Conservation (phyloP, 2,113 vertebrate genomes). For the Calidris pygmaea region DNA sequence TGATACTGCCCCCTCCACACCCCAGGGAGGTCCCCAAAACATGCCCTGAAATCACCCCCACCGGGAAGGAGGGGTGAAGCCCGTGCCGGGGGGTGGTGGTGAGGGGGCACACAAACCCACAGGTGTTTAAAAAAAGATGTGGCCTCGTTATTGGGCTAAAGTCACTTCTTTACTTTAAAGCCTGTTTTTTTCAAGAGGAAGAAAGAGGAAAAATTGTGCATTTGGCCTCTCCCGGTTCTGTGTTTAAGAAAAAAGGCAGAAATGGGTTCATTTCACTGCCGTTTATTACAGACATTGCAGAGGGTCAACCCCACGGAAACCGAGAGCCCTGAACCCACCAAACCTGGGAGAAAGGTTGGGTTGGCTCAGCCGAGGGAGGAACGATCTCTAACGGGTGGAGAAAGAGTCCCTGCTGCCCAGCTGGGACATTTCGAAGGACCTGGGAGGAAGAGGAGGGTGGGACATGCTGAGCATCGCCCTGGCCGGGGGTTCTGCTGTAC, state of each 20-base stretch:
- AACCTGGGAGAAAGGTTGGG: no score
- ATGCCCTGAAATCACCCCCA: background rate
- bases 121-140: background rate
- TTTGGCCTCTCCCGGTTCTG: background rate
- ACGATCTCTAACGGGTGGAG: background rate
- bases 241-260: background rate
- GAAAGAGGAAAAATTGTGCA: background rate
- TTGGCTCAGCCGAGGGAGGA: background rate
- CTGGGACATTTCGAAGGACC: background rate
- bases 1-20: background rate
- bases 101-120: no score
- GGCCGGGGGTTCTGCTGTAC: background rate
- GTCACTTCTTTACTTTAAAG: background rate
- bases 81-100: no score
- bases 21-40: background rate
- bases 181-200: background rate
- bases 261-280: accelerated
- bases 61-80: accelerated
- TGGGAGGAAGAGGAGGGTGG: background rate
- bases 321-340: background rate
- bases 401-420: background rate
- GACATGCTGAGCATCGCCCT: accelerated
- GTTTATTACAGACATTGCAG: background rate
- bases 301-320: background rate
- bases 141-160: no score